A percentile compares a stretch with the other conserved stretches of the same genome.
Conservation (phyloP, 64 coral and sea anemone species). For the Stichodactyla helianthus region DNA sequence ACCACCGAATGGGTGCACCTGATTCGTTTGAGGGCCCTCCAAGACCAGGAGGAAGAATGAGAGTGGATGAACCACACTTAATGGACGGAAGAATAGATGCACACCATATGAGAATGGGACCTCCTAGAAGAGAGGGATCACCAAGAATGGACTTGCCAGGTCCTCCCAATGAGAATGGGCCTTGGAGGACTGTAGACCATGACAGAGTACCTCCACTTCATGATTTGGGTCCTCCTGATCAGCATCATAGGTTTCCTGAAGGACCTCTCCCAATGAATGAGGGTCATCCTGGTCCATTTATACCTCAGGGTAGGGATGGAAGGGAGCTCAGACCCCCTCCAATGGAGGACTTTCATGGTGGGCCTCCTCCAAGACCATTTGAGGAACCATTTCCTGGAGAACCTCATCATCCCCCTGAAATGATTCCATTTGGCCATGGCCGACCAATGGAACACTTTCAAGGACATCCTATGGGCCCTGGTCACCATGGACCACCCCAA, state of each 20-base stretch:
- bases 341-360: constrained; percentile 17
- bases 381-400: constrained; percentile 31
- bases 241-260: constrained; percentile 14
- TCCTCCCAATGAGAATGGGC: constrained; percentile 13
- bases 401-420: background rate
- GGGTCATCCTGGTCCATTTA: constrained; percentile 9
- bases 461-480: constrained; percentile 13
- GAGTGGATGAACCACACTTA: background rate
- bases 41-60: constrained; percentile 38
- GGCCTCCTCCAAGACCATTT: constrained; percentile 1
- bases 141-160: constrained; percentile 30
- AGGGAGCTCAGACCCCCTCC: constrained; percentile 43
- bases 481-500: background rate
- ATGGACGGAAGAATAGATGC: background rate
- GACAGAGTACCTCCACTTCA: constrained; percentile 27
- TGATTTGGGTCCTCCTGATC: constrained; percentile 23
- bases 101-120: background rate
- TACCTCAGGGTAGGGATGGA: constrained; percentile 16
- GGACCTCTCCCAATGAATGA: constrained; percentile 17
- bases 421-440: constrained; percentile 1
- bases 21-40: constrained; percentile 11
- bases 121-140: background rate
- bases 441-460: constrained; percentile 38
- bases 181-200: constrained; percentile 26
- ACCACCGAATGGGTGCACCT: background rate